Evolutionary conservation across 2,797 vertebrate species (phyloP).

Genomic region (Gastrophryne carolinensis): DNA sequence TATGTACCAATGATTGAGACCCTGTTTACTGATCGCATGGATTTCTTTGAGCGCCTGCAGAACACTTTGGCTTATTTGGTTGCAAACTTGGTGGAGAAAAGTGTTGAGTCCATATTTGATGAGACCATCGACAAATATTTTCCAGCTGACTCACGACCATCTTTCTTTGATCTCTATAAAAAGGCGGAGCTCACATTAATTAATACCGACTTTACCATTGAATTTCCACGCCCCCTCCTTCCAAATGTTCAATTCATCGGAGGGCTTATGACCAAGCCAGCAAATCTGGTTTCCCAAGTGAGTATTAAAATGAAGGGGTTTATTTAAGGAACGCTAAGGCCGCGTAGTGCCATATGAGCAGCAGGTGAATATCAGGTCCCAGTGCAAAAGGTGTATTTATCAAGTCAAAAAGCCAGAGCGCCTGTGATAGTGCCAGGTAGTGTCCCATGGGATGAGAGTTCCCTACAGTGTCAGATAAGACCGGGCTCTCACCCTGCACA

Average conservation of each 20-base stretch:
- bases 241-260: constrained; percentile 70
- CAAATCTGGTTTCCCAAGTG: constrained; percentile 62
- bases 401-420: no score
- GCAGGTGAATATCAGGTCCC: no score
- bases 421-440: no score
- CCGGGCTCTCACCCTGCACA: no score
- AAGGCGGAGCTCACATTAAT: constrained; percentile 72
- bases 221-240: constrained; percentile 69
- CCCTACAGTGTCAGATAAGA: no score
- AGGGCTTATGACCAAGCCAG: constrained; percentile 66
- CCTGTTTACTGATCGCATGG: constrained; percentile 62
- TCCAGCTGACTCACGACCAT: constrained; percentile 45
- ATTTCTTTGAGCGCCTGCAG: constrained; percentile 61
- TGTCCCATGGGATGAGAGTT: no score
- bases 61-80: constrained; percentile 62
- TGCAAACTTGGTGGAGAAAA: constrained; percentile 52
- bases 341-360: no score
- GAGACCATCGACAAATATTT: constrained; percentile 64
- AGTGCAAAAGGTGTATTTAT: no score
- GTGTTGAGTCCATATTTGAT: constrained; percentile 55
- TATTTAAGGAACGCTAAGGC: no score
- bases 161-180: constrained; percentile 59
- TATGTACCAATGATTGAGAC: constrained; percentile 58
- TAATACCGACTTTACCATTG: constrained; percentile 72
- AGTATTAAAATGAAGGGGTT: no score